Conservation (phyloP, 2,888 invertebrate genomes). For the Phasia obesa region DNA sequence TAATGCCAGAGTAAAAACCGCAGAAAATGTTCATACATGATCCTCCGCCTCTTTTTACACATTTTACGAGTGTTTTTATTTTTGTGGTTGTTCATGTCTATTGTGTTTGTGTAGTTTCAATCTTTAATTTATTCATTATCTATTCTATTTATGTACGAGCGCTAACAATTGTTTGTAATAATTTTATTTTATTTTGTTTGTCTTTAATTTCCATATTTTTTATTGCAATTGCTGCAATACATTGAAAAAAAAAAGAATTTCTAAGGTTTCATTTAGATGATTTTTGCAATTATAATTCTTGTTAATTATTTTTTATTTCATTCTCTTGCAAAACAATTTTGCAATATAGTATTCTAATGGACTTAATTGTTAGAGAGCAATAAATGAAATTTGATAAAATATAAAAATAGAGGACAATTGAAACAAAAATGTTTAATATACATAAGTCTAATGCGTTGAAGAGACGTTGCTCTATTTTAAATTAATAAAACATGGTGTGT, state of each 20-base stretch:
- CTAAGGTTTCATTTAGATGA: conserved; percentile 68
- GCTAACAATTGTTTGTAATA: conserved; percentile 42
- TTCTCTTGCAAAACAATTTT: conserved; percentile 20
- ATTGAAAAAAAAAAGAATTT: conserved; percentile 45
- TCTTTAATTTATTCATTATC: conserved; percentile 58
- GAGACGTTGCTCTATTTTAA: too few species aligned
- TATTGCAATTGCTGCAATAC: conserved; percentile 29
- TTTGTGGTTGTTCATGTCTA: conserved; percentile 51
- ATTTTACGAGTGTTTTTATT: conserved; percentile 61
- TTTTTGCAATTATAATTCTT: conserved; percentile 66
- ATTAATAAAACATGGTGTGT: too few species aligned
- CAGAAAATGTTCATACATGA: conserved; percentile 65
- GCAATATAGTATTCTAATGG: conserved; percentile 12
- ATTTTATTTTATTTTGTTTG: conserved; percentile 47
- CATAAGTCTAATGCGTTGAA: too few species aligned
- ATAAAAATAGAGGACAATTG: too few species aligned
- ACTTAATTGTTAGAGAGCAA: background rate
- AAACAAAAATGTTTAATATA: too few species aligned
- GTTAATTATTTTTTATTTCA: conserved; percentile 35
- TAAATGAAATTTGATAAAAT: too few species aligned
- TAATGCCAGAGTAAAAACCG: conserved; percentile 65
- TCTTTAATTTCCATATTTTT: conserved; percentile 60
- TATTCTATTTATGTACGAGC: conserved; percentile 44
- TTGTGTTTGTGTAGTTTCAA: conserved; percentile 50
- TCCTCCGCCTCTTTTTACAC: conserved; percentile 69